Evolutionary conservation across 2,113 vertebrate species (phyloP).

Genomic region (Varanus komodoensis): DNA sequence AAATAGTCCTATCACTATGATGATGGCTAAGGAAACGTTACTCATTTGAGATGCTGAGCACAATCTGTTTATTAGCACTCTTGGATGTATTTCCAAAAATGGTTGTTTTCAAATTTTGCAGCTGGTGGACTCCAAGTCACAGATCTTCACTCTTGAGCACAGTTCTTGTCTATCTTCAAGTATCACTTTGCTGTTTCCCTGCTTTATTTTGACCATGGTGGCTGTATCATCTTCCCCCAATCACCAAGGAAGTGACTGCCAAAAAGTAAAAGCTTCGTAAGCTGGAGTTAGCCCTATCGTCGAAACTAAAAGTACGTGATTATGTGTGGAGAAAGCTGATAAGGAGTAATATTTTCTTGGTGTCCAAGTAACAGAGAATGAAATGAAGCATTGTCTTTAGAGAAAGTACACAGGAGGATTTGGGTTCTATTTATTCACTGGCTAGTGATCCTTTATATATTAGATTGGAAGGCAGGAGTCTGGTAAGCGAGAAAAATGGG

Average conservation of each 20-base stretch:
- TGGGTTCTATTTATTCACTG: constrained; percentile 39
- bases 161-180: background rate
- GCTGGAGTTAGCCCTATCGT: constrained; percentile 64
- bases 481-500: constrained; percentile 19
- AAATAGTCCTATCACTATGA: no score
- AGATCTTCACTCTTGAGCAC: background rate
- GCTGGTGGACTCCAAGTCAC: background rate
- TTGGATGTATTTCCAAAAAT: constrained; percentile 2
- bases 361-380: constrained; percentile 62
- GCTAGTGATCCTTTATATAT: constrained; percentile 10
- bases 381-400: constrained; percentile 65
- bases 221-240: constrained; percentile 58
- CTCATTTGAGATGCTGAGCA: background rate
- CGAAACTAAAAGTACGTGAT: constrained; percentile 58
- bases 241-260: constrained; percentile 35
- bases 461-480: constrained; percentile 54
- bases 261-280: constrained; percentile 49
- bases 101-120: background rate
- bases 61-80: background rate
- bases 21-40: no score
- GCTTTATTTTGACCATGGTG: constrained; percentile 29
- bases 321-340: constrained; percentile 67
- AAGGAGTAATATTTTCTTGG: constrained; percentile 71
- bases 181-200: constrained; percentile 10
- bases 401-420: constrained; percentile 36